Conservation (phyloP, 2,888 invertebrate species). For the Habrosyne pyritoides region DNA sequence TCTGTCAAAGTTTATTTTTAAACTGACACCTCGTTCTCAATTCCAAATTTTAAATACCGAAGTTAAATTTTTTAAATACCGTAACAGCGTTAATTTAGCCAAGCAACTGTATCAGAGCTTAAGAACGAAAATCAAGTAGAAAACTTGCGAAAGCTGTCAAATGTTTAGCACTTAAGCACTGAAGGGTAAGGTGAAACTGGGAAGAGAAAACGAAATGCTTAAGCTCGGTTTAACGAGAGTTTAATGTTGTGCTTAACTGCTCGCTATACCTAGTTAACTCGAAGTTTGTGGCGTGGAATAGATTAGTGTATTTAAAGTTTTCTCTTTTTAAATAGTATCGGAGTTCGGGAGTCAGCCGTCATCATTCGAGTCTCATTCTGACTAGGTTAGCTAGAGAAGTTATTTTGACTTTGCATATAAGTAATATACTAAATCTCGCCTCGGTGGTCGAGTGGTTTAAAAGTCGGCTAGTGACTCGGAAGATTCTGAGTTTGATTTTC, state of each 20-base stretch:
- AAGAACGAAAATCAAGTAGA: constrained; percentile 14
- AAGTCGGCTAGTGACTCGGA: too few relatives aligned
- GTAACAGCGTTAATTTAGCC: constrained; percentile 9
- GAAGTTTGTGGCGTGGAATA: constrained; percentile 37
- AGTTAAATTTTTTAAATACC: neutral
- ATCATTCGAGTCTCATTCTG: constrained; percentile 24
- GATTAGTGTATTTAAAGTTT: constrained; percentile 37
- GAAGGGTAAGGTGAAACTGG: constrained; percentile 30
- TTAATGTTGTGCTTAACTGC: constrained; percentile 43
- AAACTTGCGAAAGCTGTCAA: constrained; percentile 22
- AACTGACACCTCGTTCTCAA: constrained; percentile 18
- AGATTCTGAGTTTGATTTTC: too few relatives aligned
- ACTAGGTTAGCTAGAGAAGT: too few relatives aligned
- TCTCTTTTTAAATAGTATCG: constrained; percentile 18
- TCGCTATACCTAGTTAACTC: constrained; percentile 20
- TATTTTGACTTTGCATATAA: too few relatives aligned
- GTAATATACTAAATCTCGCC: too few relatives aligned
- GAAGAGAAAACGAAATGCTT: constrained; percentile 41
- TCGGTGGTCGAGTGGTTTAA: too few relatives aligned
- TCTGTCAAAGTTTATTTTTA: too few relatives aligned
- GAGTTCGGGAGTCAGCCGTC: neutral
- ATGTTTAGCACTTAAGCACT: constrained; percentile 25
- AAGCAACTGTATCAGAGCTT: constrained; percentile 19
- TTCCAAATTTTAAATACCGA: constrained; percentile 13
- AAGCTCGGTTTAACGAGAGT: constrained; percentile 50